A percentile compares a stretch with the other conserved stretches of the same genome.
Evolutionary conservation across 2,113 vertebrate genomes (phyloP).

Genomic region (Lasiurus borealis): DNA sequence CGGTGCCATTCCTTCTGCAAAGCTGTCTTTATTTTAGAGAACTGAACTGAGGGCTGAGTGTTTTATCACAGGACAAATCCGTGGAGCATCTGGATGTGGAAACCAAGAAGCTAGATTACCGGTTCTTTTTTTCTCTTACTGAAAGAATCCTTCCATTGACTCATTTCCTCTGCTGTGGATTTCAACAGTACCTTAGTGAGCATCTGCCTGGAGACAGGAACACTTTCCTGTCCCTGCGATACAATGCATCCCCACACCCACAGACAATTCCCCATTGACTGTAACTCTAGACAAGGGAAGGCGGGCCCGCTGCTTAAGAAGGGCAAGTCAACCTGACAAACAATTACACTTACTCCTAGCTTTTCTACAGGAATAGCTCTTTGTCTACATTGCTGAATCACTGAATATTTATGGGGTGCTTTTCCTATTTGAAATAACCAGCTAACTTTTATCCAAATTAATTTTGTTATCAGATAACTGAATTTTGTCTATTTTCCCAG

Average conservation of each 20-base stretch:
- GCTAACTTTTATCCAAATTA: background rate
- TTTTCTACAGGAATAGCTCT: background rate
- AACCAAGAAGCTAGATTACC: conserved; percentile 36
- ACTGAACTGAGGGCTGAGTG: background rate
- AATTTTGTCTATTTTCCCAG: conserved; percentile 9
- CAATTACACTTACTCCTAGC: background rate
- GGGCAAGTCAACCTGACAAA: background rate
- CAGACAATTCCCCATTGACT: background rate
- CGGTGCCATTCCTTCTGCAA: background rate
- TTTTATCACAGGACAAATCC: conserved; percentile 42
- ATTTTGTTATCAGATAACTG: background rate
- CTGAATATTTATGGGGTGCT: background rate
- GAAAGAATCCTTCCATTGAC: conserved; percentile 41
- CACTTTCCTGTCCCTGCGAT: background rate
- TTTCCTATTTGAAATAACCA: conserved; percentile 2
- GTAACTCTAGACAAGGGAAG: background rate
- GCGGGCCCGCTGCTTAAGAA: background rate
- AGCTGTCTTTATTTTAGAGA: conserved; percentile 35
- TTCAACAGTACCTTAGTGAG: conserved; percentile 35
- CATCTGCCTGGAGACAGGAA: background rate
- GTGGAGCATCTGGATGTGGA: background rate
- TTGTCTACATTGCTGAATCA: background rate
- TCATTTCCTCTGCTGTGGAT: background rate
- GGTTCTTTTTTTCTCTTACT: conserved; percentile 1
- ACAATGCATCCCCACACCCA: background rate